Percentiles rank a stretch among this genome's conserved stretches.
Evolutionary conservation across 2,888 invertebrate species (phyloP).

Genomic region (Cotesia congregata): DNA sequence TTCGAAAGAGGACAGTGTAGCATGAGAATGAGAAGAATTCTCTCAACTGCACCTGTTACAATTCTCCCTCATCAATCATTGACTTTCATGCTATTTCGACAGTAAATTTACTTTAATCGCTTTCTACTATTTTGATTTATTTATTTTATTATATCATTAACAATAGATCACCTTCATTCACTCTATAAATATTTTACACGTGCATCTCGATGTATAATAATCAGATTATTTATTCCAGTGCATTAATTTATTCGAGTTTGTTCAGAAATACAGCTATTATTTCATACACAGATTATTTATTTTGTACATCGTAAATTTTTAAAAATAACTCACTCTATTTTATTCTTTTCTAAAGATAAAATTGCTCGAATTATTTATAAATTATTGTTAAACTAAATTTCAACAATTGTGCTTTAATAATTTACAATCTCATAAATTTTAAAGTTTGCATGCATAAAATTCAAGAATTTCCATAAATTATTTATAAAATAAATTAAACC

Average conservation of each 20-base stretch:
- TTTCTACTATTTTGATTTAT: not conserved
- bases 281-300: too few species aligned
- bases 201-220: too few species aligned
- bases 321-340: too few species aligned
- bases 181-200: not conserved
- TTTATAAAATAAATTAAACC: not conserved
- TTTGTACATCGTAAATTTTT: too few species aligned
- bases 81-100: not conserved
- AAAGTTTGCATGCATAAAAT: not conserved
- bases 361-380: too few species aligned
- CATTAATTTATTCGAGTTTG: too few species aligned
- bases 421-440: not conserved
- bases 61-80: conserved; percentile 10
- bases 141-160: conserved; percentile 2
- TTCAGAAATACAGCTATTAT: too few species aligned
- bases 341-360: too few species aligned
- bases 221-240: too few species aligned
- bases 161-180: not conserved
- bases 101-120: not conserved
- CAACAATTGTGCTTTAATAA: not conserved
- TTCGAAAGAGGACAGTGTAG: not conserved
- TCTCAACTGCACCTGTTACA: conserved; percentile 12
- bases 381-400: not conserved
- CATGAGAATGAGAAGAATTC: not conserved
- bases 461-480: not conserved